Conservation (phyloP, 1,140 invertebrate genomes). For the Danaus plexippus region DNA sequence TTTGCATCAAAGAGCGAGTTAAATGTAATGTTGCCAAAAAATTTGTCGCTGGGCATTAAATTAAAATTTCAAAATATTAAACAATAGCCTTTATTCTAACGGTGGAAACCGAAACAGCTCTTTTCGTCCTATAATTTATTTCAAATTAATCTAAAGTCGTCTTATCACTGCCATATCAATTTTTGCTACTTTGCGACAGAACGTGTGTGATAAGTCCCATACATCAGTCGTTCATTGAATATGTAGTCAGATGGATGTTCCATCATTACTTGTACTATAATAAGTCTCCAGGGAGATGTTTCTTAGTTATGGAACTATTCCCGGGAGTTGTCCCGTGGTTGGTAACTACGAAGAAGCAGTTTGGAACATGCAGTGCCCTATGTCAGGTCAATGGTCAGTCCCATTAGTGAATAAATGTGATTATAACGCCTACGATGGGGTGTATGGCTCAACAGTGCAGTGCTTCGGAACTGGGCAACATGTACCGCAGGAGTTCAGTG, state of each 20-base stretch:
- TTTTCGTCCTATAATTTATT: no score
- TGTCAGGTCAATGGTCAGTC: constrained; percentile 36
- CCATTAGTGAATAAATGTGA: constrained; percentile 30
- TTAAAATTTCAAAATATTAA: no score
- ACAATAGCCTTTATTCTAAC: no score
- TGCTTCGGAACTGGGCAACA: constrained; percentile 34
- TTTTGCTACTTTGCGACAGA: constrained; percentile 57
- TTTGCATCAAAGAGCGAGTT: no score
- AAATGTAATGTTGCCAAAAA: no score
- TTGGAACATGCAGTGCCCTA: constrained; percentile 46
- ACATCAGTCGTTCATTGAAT: constrained; percentile 64
- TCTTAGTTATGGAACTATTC: constrained; percentile 38
- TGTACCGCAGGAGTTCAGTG: constrained; percentile 30
- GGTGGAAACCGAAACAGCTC: no score
- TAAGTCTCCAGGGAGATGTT: constrained; percentile 40
- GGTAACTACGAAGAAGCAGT: constrained; percentile 33
- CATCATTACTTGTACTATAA: constrained; percentile 27
- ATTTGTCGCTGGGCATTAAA: no score
- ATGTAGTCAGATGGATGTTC: constrained; percentile 57
- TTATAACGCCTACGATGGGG: constrained; percentile 33
- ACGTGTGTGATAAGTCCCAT: constrained; percentile 57
- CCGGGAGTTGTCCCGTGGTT: constrained; percentile 33
- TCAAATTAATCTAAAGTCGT: constrained; percentile 17
- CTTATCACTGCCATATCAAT: constrained; percentile 57
- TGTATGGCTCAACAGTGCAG: constrained; percentile 37